Evolutionary conservation across 1,140 invertebrate species (phyloP), one percentile per base, ranked within the genome.

Genomic region (Zaprionus inermis): DNA sequence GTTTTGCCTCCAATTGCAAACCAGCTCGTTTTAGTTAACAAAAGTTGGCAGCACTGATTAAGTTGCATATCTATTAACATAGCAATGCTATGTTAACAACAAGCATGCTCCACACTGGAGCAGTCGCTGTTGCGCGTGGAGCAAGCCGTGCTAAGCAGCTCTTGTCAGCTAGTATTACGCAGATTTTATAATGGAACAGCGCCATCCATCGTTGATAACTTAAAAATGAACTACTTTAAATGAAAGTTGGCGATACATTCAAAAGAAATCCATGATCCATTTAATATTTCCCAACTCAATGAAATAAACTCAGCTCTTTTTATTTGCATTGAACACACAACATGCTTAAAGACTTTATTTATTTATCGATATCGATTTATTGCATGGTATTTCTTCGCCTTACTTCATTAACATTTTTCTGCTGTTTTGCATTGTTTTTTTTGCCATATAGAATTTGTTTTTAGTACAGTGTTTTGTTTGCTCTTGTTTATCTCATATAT

Each of bases 281-380:
- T 1, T 22, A 20, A 64, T 18, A 30, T 22, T 4, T 18, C 16
- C 16, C 24, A 18, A 51, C 4, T 12, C n/a, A 20, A 9, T 28
- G 24, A 7, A 32, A 44, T 7, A 46, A 66, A 76, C 5, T 18
- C 5, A 41, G 28, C 28, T 59, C n/a, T 16, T 36, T 66, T 76
- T 72, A 78, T 72, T 89, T 89, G 74, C 81, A 89, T 89, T 89
- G 75, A 89, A 89, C 84, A 84, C 80, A 89, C 81, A 89, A 89
- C 84, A 84, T 77, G 85, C 58, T 89, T 89, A 89, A 89, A 84
- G 84, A 89, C 69, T 89, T 89, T 89, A 89, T 89, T 89, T 84
- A 89, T 84, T 83, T 75, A 88, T 83, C 79, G 79, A 67, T 88
- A 88, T 88, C 82, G 76, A 88, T 86, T 86, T 86, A 86, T 86